Evolutionary conservation across 2,888 invertebrate species (phyloP), one percentile per base, ranked within the genome.

Genomic region (Acleris holmiana): DNA sequence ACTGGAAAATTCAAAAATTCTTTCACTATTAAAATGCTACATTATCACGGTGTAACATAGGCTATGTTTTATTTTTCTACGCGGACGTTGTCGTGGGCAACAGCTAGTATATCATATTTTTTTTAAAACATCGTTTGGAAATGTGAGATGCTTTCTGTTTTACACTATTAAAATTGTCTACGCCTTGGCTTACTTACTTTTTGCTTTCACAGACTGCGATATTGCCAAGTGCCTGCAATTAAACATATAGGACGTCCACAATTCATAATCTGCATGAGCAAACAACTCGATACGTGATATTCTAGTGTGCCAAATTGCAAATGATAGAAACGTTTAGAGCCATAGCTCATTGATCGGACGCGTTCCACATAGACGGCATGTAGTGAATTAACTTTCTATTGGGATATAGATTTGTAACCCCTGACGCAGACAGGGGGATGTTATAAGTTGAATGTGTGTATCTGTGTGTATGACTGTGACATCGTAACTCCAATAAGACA

Each of bases 301-400:
- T 55, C 23, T 10, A 29, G 55, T 60, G 55, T 65, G 55, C 46
- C 50, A 60, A 65, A 65, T 65, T 48, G 59, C 15, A 60, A 65
- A 65, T 55, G 25, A 55, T 54, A 50, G 60, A 19, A 49, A 46
- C 46, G 23, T 55, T 35, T 40, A 25, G 49, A 23, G 35, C 55
- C 65, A 50, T 60, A 50, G 18, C 21, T 60, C 53, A 60, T 65
- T 23, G 55, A 65, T 65, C 65, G 21, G 65, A 41, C 44, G 59
- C 65, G 65, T 65, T 54, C 65, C 65, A 60, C 55, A 55, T 60
- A 41, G 29, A 25, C 40, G 25, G 48, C 48, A 48, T 25, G 63
- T 7, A 17, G 44, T 17, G 44, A n/a, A 17, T n/a, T 15, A n/a
- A 44, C 44, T 6, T 15, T 44, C 44, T n/a, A 44, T 25, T 25